Conservation (phyloP, 2,113 vertebrate species). For the Aptenodytes patagonicus region DNA sequence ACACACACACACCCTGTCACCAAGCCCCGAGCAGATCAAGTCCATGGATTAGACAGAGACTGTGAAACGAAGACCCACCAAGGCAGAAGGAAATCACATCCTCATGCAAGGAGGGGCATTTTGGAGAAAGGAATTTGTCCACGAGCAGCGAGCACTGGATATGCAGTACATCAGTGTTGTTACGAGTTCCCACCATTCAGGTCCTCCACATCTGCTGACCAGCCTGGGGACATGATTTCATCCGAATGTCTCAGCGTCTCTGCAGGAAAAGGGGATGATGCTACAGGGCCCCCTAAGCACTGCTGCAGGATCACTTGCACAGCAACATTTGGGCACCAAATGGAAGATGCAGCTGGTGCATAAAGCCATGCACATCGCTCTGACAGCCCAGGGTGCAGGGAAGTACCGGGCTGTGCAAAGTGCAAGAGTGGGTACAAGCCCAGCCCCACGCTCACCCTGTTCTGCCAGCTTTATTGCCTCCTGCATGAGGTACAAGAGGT, state of each 20-base stretch:
- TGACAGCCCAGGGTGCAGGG: neutral
- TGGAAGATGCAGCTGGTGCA: neutral
- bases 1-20: neutral
- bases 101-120: neutral
- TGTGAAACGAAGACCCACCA: neutral
- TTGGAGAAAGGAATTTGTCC: neutral
- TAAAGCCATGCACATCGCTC: accelerated
- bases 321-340: neutral
- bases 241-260: neutral
- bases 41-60: neutral
- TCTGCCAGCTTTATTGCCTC: neutral
- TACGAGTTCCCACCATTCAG: neutral
- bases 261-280: neutral
- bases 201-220: neutral
- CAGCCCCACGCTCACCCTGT: neutral
- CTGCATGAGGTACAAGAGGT: neutral
- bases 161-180: neutral
- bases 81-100: neutral
- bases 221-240: neutral
- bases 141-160: neutral
- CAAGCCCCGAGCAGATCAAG: neutral
- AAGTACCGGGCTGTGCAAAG: too few species aligned
- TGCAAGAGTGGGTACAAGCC: neutral
- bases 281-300: too few species aligned
- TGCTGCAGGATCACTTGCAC: neutral